Base-by-base conservation (phyloP, 2,888 invertebrate species). In the Koerneria pararmatus region DNA sequence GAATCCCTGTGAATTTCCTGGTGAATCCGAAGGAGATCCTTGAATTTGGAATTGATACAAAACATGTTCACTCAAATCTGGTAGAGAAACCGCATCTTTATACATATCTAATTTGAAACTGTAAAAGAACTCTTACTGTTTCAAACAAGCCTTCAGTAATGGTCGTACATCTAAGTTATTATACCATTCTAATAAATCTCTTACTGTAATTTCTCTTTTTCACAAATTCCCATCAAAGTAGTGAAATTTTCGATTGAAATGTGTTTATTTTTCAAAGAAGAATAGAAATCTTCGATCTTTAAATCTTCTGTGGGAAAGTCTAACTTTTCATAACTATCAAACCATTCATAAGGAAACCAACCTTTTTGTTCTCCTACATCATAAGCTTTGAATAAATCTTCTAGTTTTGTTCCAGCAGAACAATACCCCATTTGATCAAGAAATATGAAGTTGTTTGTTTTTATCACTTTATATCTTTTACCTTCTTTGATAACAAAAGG, bases 311-410 rank as follows among this genome's bases (percentile, higher is more conserved):
- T 68, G 1, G 59, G 54, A 57, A 19, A 63, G 1, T 59, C 59
- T 54, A 65, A 64, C 62, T 67, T 67, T 2, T 67, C 64, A 49
- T 64, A 67, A 2, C 57, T 57, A 57, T 67, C 64, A 58, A 67
- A 67, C 68, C 64, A 65, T 64, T 68, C 64, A 64, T 68, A 64
- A 51, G 67, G 67, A 58, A 67, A 67, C 67, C 67, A 67, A 1
- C 67, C 64, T 58, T 67, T 67, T 51, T 68, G 68, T 65, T 65
- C 68, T 35, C 48, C 48, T 34, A 65, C 68, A 58, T 58, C 58
- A 65, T 68, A 68, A 35, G 68, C 68, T 65, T 68, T 64, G 63
- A 68, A 49, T 29, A 68, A 68, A 34, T 65, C 35, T 41, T 68
- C 64, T 59, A 68, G 32, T 34, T 22, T 65, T 27, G 68, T 68